Percentiles rank a stretch among this genome's conserved stretches.
Evolutionary conservation across 2,888 invertebrate species (phyloP).

Genomic region (Cheilosia vulpina): DNA sequence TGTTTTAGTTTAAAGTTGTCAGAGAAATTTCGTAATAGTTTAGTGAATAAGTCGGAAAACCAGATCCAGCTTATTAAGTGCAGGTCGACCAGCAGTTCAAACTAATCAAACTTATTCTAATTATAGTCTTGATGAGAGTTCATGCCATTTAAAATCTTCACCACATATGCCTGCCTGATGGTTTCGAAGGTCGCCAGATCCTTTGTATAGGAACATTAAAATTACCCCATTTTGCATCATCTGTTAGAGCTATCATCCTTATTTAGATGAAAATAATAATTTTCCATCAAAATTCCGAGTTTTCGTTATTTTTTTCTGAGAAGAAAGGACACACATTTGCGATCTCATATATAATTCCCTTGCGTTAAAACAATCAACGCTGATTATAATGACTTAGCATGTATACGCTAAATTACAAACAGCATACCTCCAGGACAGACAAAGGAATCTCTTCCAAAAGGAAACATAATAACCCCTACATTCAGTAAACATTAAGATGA

Average conservation of each 20-base stretch:
- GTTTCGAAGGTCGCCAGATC: too few species aligned
- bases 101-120: too few species aligned
- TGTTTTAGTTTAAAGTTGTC: too few species aligned
- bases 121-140: too few species aligned
- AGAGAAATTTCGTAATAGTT: too few species aligned
- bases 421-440: slow-evolving; percentile 1
- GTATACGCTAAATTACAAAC: slow-evolving; percentile 47
- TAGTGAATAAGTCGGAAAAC: too few species aligned
- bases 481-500: slow-evolving; percentile 50
- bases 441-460: neutral
- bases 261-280: slow-evolving; percentile 24
- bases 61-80: too few species aligned
- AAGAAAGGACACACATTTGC: neutral
- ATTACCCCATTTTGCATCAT: neutral
- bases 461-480: neutral
- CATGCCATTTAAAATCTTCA: too few species aligned
- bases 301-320: neutral
- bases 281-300: slow-evolving; percentile 27
- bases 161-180: too few species aligned
- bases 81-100: too few species aligned
- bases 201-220: too few species aligned
- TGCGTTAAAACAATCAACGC: slow-evolving; percentile 57
- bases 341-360: neutral
- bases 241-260: slow-evolving; percentile 15
- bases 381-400: slow-evolving; percentile 62